phyloP scores from a whole-genome alignment of 2,797 vertebrate species.

The Amblyopsis hoosieri region DNA sequence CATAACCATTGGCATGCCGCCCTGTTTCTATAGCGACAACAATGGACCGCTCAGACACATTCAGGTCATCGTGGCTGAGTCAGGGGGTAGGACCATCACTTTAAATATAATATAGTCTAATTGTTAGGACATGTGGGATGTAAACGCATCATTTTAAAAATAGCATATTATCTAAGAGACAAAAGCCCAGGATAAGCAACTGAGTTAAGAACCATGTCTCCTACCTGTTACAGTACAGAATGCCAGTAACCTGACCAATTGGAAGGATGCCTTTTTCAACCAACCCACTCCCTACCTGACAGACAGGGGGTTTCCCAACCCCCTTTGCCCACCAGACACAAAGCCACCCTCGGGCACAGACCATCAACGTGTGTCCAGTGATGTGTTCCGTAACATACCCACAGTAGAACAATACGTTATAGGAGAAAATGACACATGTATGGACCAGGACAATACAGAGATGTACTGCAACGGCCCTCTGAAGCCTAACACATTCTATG shows the following conservation, averaged over 20 bases:
- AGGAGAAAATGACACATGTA: constrained; percentile 82
- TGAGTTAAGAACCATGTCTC: constrained; percentile 28
- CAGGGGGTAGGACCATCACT: constrained; percentile 81
- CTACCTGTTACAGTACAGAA: constrained; percentile 76
- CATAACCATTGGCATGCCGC: constrained; percentile 90
- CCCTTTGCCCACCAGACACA: constrained; percentile 73
- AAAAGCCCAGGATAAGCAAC: not conserved
- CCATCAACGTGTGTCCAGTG: constrained; percentile 28
- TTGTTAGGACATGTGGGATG: too few relatives aligned
- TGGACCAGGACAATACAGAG: constrained; percentile 78
- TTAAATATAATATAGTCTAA: not conserved
- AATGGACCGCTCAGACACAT: constrained; percentile 94
- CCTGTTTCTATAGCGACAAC: constrained; percentile 94
- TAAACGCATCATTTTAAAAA: too few relatives aligned
- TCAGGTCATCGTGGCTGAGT: constrained; percentile 93
- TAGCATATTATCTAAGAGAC: not conserved
- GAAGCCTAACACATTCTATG: constrained; percentile 89
- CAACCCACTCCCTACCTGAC: constrained; percentile 89
- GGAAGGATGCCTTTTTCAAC: constrained; percentile 87
- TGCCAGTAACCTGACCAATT: constrained; percentile 88
- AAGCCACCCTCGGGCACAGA: constrained; percentile 50
- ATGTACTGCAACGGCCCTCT: constrained; percentile 92
- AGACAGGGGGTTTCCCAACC: constrained; percentile 90
- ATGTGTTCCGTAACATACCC: constrained; percentile 11
- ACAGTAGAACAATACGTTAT: constrained; percentile 83